phyloP scores from a whole-genome alignment of 2,113 vertebrate species.

The Glaucomys volans region DNA sequence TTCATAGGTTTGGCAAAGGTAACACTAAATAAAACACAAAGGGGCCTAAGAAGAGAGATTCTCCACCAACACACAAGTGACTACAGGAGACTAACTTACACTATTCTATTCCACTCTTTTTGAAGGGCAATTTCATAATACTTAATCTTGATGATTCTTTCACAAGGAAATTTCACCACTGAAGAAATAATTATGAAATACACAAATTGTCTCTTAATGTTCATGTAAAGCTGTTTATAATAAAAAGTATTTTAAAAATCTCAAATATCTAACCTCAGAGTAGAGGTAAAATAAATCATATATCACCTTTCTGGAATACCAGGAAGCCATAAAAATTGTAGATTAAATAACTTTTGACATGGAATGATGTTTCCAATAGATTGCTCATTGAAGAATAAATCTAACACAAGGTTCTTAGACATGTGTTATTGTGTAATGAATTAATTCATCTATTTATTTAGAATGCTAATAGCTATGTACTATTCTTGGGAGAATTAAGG shows the following conservation, averaged over 20 bases:
- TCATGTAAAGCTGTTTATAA: background rate
- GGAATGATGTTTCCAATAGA: background rate
- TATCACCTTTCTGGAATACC: background rate
- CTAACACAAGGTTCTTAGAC: background rate
- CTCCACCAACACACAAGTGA: background rate
- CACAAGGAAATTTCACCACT: background rate
- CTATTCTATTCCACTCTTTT: background rate
- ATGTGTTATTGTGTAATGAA: background rate
- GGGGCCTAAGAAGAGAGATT: background rate
- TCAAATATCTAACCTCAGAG: background rate
- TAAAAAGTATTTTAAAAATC: background rate
- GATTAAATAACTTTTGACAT: slow-evolving; percentile 22
- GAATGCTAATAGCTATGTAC: background rate
- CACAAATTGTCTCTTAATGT: background rate
- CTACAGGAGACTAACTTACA: background rate
- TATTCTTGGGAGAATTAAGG: background rate
- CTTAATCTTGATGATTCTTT: background rate
- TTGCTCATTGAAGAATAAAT: background rate
- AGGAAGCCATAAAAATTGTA: background rate
- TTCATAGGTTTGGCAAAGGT: background rate
- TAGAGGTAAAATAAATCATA: background rate
- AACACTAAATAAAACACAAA: background rate
- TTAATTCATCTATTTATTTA: background rate
- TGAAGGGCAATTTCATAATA: background rate
- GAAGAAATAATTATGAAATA: background rate